Percentiles rank a stretch among this genome's conserved stretches.
Conservation (phyloP, 1,140 invertebrate species). For the Drosophila orosa region DNA sequence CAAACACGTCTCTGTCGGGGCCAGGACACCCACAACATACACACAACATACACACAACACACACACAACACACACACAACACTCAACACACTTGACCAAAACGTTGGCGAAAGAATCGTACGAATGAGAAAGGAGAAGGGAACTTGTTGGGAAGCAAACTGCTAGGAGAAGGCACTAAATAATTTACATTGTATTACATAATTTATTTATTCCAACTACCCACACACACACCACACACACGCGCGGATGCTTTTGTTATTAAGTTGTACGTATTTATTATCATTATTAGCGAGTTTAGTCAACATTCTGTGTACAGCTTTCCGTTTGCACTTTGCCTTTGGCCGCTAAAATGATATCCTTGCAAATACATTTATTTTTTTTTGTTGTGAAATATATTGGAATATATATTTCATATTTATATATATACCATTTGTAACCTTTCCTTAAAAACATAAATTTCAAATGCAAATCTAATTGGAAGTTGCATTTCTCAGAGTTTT, state of each 20-base stretch:
- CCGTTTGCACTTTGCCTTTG: constrained; percentile 5
- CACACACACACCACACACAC: constrained; percentile 22
- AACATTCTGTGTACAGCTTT: constrained; percentile 50
- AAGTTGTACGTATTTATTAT: constrained; percentile 73
- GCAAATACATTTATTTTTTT: background rate
- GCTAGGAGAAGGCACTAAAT: constrained; percentile 40
- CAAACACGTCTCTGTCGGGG: constrained; percentile 31
- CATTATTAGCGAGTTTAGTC: constrained; percentile 60
- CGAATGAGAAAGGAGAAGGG: background rate
- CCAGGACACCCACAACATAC: constrained; percentile 14
- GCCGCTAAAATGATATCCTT: constrained; percentile 1
- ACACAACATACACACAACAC: constrained; percentile 28
- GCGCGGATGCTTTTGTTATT: constrained; percentile 61
- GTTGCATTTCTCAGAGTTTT: background rate
- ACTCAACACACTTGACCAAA: constrained; percentile 61
- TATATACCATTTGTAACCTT: background rate
- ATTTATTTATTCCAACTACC: constrained; percentile 64
- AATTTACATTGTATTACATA: constrained; percentile 56
- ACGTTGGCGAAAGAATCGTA: constrained; percentile 29
- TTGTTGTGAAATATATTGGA: background rate
- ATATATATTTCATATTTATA: background rate
- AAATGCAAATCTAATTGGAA: no score
- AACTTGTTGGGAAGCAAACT: constrained; percentile 22
- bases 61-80: constrained; percentile 42
- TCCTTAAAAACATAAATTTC: background rate